Base-by-base conservation (phyloP, 2,888 invertebrate species). In the Dryocosmus kuriphilus region DNA sequence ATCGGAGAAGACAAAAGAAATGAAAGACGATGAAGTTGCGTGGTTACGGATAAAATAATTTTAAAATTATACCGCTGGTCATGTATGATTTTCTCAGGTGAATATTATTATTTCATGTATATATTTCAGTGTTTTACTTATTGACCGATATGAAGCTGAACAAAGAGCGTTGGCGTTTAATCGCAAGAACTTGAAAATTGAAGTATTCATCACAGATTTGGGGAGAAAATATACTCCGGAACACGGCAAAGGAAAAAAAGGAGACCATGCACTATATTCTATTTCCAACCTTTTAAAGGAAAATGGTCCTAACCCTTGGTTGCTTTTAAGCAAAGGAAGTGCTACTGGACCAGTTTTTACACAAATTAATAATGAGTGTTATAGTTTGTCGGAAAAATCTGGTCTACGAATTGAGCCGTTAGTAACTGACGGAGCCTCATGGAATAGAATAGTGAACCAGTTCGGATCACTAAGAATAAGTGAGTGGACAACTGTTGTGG, bases 261-360 rank as follows among this genome's bases (percentile, higher is more conserved):
- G 38, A 22, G 87, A 88, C 61, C 86, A 88, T 75, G 87, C 86
- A 1, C 35, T 88, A 9, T 87, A 0, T 80, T 87, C 6, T 85
- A 84, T 83, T 86, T 83, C 75, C 83, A 85, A 75, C 85, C 86
- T 38, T 16, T 84, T 86, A 32, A 80, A 76, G 38, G 84, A 82
- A 8, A 73, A 57, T 88, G 85, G 79, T 87, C 0, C 88, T 87
- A 78, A 77, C 79, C 7, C 62, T 88, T 27, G 88, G 75, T 2
- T 79, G 81, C n/a, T 88, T 88, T 57, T 88, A 3, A 85, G 81
- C 38, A 86, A 82, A 74, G 81, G 83, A 16, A 79, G 79, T 35
- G 83, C 83, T 5, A 73, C 79, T 9, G 80, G 85, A 38, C 74
- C 32, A 24, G 62, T 83, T 4, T n/a, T 74, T 88, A 14, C 82